phyloP scores from a whole-genome alignment of 2,797 vertebrate genomes.

The Microctenopoma lineatum region DNA sequence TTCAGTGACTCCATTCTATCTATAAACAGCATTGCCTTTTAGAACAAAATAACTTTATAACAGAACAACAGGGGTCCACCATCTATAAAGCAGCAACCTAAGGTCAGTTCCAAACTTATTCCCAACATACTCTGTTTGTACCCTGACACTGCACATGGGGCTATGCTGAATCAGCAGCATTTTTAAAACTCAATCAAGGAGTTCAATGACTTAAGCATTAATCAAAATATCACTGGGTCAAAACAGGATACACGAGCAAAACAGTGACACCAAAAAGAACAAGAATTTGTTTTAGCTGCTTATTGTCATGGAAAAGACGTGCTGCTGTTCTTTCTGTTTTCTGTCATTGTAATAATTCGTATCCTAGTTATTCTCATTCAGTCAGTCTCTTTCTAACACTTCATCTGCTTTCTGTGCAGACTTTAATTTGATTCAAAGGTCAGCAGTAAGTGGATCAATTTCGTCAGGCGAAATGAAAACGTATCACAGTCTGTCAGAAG shows the following conservation, averaged over 20 bases:
- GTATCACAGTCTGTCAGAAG: slow-evolving; percentile 46
- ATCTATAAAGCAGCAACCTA: slow-evolving; percentile 10
- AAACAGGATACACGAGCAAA: slow-evolving; percentile 17
- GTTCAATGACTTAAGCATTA: slow-evolving; percentile 49
- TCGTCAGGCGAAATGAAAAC: slow-evolving; percentile 45
- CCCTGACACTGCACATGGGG: slow-evolving; percentile 41
- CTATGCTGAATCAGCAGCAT: slow-evolving; percentile 66
- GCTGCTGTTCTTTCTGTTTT: neutral
- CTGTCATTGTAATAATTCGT: neutral
- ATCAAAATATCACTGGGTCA: slow-evolving; percentile 37
- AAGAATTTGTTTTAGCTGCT: neutral
- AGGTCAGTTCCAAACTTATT: slow-evolving; percentile 36
- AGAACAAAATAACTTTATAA: slow-evolving; percentile 7
- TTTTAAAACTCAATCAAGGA: slow-evolving; percentile 62
- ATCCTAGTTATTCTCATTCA: neutral
- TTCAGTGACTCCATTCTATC: slow-evolving; percentile 8
- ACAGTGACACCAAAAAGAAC: slow-evolving; percentile 9
- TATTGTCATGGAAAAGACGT: neutral
- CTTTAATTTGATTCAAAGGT: slow-evolving; percentile 46
- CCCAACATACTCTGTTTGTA: slow-evolving; percentile 34
- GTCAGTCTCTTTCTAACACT: slow-evolving; percentile 8
- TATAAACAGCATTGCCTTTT: slow-evolving; percentile 19
- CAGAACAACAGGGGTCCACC: neutral
- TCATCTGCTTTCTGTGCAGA: slow-evolving; percentile 36
- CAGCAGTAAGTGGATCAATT: slow-evolving; percentile 46